phyloP scores from a whole-genome alignment of 2,888 invertebrate species.

The Lathronympha strigana region DNA sequence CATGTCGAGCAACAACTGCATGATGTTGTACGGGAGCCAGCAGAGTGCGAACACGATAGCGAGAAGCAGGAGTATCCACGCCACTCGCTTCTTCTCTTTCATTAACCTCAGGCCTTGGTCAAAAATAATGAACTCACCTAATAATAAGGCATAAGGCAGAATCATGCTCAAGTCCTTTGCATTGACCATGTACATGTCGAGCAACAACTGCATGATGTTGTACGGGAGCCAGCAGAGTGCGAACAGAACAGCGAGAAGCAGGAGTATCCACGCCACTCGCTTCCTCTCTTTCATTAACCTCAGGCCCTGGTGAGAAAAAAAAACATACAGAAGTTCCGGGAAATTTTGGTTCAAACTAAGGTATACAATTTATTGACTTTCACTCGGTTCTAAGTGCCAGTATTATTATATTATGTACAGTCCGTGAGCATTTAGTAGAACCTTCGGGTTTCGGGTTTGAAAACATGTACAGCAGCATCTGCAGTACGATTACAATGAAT shows the following conservation, averaged over 20 bases:
- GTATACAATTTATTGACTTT: too few species aligned
- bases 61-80: constrained; percentile 87
- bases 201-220: constrained; percentile 86
- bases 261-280: constrained; percentile 87
- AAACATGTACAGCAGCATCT: too few species aligned
- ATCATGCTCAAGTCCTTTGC: constrained; percentile 69
- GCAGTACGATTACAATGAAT: too few species aligned
- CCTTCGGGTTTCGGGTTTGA: too few species aligned
- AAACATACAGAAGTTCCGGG: neutral
- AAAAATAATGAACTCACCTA: constrained; percentile 66
- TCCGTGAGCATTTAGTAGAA: too few species aligned
- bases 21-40: constrained; percentile 89
- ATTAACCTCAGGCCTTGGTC: constrained; percentile 69
- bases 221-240: constrained; percentile 90
- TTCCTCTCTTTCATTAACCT: constrained; percentile 88
- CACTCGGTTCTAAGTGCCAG: too few species aligned
- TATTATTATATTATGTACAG: too few species aligned
- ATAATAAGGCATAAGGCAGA: constrained; percentile 86
- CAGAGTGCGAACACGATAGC: constrained; percentile 88
- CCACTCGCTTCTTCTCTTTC: constrained; percentile 88
- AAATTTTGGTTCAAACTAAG: neutral
- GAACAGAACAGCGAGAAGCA: constrained; percentile 87
- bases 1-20: constrained; percentile 86
- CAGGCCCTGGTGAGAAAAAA: constrained; percentile 73
- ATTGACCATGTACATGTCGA: constrained; percentile 82